Percentiles rank a stretch among this genome's conserved stretches.
Evolutionary conservation across 2,888 invertebrate genomes (phyloP).

Genomic region (Polyploca ridens): DNA sequence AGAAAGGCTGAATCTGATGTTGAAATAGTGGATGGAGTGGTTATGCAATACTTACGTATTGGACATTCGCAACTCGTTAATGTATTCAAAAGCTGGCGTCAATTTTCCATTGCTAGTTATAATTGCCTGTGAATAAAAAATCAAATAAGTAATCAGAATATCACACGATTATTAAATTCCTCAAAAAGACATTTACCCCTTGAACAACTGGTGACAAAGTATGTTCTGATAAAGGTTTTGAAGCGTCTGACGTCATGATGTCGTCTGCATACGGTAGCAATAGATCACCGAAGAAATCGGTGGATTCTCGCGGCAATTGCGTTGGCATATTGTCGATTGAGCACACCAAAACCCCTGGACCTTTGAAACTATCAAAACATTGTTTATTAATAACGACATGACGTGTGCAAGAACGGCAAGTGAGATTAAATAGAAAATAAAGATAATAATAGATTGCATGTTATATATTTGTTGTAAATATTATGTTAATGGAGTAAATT

Average conservation of each 20-base stretch:
- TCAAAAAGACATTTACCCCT: constrained; percentile 79
- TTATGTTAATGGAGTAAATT: no score
- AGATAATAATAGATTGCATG: no score
- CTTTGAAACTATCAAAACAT: constrained; percentile 90
- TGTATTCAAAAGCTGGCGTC: constrained; percentile 97
- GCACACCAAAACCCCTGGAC: constrained; percentile 99
- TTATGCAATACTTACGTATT: constrained; percentile 80
- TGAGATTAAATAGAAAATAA: no score
- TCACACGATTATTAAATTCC: not conserved
- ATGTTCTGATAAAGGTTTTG: constrained; percentile 90
- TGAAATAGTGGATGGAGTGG: not conserved
- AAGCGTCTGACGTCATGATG: constrained; percentile 94
- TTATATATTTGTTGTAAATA: no score
- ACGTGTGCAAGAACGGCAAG: no score
- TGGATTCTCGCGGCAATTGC: constrained; percentile 98
- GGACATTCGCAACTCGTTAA: constrained; percentile 92
- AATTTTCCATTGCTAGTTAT: constrained; percentile 97
- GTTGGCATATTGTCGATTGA: constrained; percentile 99
- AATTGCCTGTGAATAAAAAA: constrained; percentile 89
- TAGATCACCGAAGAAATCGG: constrained; percentile 98
- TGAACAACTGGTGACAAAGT: constrained; percentile 89
- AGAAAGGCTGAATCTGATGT: no score
- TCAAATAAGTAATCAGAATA: not conserved
- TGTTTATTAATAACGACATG: constrained; percentile 18
- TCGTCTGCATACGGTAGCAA: constrained; percentile 95